Evolutionary conservation across 2,888 invertebrate species (phyloP).

Genomic region (Lasioglossum figueresi): DNA sequence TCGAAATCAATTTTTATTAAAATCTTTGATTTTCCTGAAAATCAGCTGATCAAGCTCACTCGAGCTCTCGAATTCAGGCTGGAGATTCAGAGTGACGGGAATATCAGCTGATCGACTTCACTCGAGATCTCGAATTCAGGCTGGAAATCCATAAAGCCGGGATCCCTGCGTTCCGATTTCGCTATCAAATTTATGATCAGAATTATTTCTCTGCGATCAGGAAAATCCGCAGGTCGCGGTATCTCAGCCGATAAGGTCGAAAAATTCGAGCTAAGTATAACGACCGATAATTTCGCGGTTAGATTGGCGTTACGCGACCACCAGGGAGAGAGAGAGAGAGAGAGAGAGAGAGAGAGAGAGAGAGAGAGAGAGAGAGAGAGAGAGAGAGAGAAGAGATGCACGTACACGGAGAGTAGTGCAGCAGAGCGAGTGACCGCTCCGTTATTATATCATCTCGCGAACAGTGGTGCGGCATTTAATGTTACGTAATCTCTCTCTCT

Average conservation of each 20-base stretch:
- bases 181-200: neutral
- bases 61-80: neutral
- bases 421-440: conserved; percentile 29
- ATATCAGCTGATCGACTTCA: neutral
- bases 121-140: neutral
- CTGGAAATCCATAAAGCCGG: neutral
- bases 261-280: conserved; percentile 46
- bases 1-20: neutral
- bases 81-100: neutral
- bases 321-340: too few relatives aligned
- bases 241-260: conserved; percentile 31
- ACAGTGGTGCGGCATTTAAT: conserved; percentile 53
- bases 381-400: neutral
- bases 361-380: neutral
- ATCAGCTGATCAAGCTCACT: neutral
- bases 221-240: neutral
- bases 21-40: too few relatives aligned
- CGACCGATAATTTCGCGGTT: conserved; percentile 56
- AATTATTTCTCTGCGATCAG: neutral
- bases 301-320: conserved; percentile 30
- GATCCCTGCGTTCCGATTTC: neutral
- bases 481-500: conserved; percentile 54
- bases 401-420: neutral
- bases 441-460: conserved; percentile 70
- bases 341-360: neutral